Base-by-base conservation (phyloP, 1,140 invertebrate genomes). In the Drosophila lowei region DNA sequence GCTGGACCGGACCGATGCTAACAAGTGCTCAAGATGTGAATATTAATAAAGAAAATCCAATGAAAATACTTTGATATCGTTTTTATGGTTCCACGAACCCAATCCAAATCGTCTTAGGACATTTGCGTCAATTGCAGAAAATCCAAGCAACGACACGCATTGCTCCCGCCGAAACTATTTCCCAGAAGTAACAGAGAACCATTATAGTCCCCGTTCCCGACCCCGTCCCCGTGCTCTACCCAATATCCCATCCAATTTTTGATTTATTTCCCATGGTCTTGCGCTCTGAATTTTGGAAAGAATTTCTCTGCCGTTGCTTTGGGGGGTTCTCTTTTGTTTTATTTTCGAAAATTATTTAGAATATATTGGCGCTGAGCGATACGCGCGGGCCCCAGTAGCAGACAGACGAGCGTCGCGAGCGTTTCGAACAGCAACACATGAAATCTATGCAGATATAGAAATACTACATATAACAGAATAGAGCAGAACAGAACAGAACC, bases 391-490 rank as follows among this genome's bases (percentile, higher is more conserved):
- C 68, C 77, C 81, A 85, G 81, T 85, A 81, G 63, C 83, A 80
- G 70, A 75, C 47, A 63, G 72, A 48, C 77, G 50, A 86, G 79
- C 81, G 83, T 52, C 74, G 83, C 83, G 81, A 88, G 60, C 77
- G 83, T 75, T 81, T 67, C 83, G 74, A 72, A 13, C 34, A 57
- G 25, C 66, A 18, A 18, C 18, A 18, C 41, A 68, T 43, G 50
- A 44, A 68, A 16, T 48, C 66, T 66, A 68, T 67, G 25, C 55
- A 42, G 21, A 38, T 38, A 38, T 13, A 13, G 34, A 38, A 13
- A 38, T 38, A 34, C 30, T 11, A 38, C 34, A 9, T 30, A 30
- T 67, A 18, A 47, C 61, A 63, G 18, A 18, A 18, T 56, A 52
- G 53, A 30, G 57, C 71, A 56, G 44, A 66, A 63, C 43, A 56